A percentile compares a stretch with the other conserved stretches of the same genome.
Conservation (phyloP, 2,797 vertebrate species). For the Myotis findleyi region DNA sequence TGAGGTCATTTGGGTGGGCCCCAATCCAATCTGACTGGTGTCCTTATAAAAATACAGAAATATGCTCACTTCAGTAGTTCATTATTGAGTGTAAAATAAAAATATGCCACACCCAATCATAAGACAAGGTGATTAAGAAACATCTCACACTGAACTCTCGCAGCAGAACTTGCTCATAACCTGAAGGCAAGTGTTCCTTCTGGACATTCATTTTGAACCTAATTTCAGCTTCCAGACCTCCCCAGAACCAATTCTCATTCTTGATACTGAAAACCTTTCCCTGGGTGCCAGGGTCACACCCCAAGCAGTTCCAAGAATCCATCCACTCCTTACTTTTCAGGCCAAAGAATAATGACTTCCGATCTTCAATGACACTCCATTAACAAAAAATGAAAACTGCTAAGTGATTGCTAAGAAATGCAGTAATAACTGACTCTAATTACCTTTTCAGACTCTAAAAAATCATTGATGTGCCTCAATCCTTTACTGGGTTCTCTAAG, state of each 20-base stretch:
- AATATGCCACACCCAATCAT: accelerated
- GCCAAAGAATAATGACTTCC: conserved; percentile 45
- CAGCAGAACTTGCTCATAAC: not conserved
- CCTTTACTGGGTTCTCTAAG: not conserved
- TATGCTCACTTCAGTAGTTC: not conserved
- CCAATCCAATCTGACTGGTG: not conserved
- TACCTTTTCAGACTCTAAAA: conserved; percentile 54
- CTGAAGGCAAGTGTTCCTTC: not conserved
- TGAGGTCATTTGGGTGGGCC: not conserved
- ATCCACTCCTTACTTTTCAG: not conserved
- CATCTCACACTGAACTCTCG: not conserved
- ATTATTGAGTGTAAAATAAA: not conserved
- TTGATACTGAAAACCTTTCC: not conserved
- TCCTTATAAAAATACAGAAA: not conserved
- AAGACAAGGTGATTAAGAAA: not conserved
- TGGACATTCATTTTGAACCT: not conserved
- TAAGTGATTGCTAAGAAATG: conserved; percentile 68
- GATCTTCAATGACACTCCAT: conserved; percentile 30
- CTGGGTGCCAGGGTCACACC: not conserved
- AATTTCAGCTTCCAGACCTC: not conserved
- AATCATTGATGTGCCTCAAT: not conserved
- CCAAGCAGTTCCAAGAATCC: conserved; percentile 17
- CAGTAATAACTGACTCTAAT: conserved; percentile 59
- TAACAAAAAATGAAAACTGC: conserved; percentile 68
- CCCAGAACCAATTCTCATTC: not conserved